phyloP scores from a whole-genome alignment of 2,888 invertebrate genomes.

The Vanessa cardui region DNA sequence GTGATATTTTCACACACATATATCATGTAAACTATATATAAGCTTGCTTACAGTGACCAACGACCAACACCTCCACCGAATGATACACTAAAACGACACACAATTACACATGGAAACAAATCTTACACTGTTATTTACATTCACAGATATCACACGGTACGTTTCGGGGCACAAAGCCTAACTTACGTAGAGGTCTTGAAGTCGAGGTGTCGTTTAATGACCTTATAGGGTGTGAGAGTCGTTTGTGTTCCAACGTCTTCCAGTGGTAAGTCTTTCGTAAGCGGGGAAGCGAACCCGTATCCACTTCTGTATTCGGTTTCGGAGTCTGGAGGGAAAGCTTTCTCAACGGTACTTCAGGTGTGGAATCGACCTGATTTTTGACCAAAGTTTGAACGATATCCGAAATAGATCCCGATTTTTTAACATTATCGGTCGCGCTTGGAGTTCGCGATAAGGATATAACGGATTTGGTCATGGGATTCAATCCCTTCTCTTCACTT shows the following conservation, averaged over 20 bases:
- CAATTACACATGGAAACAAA: slow-evolving; percentile 41
- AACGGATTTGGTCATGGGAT: slow-evolving; percentile 63
- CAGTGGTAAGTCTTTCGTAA: slow-evolving; percentile 67
- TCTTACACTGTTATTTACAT: slow-evolving; percentile 63
- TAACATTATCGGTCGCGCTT: slow-evolving; percentile 58
- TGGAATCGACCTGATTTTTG: slow-evolving; percentile 47
- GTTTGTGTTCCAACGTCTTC: slow-evolving; percentile 76
- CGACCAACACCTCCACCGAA: slow-evolving; percentile 38
- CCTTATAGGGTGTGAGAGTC: slow-evolving; percentile 72
- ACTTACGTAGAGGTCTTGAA: slow-evolving; percentile 74
- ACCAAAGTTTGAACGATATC: slow-evolving; percentile 61
- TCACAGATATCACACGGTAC: slow-evolving; percentile 48
- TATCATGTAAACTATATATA: slow-evolving; percentile 16
- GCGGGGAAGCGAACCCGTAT: slow-evolving; percentile 66
- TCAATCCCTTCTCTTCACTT: slow-evolving; percentile 52
- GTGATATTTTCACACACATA: not conserved
- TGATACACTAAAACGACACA: slow-evolving; percentile 38
- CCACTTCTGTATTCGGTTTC: slow-evolving; percentile 50
- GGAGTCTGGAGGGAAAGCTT: slow-evolving; percentile 68
- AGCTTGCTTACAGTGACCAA: slow-evolving; percentile 28
- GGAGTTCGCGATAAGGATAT: slow-evolving; percentile 70
- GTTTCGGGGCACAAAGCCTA: slow-evolving; percentile 58
- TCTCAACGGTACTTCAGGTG: slow-evolving; percentile 49
- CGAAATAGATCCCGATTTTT: slow-evolving; percentile 47
- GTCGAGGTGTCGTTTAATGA: slow-evolving; percentile 68